phyloP scores from a whole-genome alignment of 2,888 invertebrate genomes.

The Apamea crenata region DNA sequence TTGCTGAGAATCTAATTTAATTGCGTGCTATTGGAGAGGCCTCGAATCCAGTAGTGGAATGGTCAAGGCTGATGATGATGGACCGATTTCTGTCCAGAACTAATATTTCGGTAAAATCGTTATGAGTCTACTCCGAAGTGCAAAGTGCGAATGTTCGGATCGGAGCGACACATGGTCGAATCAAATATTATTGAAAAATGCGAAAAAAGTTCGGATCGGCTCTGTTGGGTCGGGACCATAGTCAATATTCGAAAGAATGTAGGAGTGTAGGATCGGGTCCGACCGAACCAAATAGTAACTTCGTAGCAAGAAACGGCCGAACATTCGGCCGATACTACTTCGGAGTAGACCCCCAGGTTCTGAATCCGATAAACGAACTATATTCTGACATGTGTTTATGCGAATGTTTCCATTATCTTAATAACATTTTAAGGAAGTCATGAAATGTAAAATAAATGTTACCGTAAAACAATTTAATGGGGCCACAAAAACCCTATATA shows the following conservation, averaged over 20 bases:
- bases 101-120: neutral
- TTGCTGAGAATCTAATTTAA: neutral
- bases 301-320: too few relatives aligned
- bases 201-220: too few relatives aligned
- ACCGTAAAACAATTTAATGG: slow-evolving; percentile 29
- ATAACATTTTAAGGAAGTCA: slow-evolving; percentile 15
- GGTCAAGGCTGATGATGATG: neutral
- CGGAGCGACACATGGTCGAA: too few relatives aligned
- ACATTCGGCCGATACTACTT: too few relatives aligned
- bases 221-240: too few relatives aligned
- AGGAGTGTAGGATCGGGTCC: too few relatives aligned
- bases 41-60: neutral
- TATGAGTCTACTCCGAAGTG: too few relatives aligned
- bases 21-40: neutral
- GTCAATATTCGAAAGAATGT: too few relatives aligned
- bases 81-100: neutral
- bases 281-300: too few relatives aligned
- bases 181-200: too few relatives aligned
- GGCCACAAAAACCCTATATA: slow-evolving; percentile 24
- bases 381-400: neutral
- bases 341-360: neutral
- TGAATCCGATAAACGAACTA: neutral
- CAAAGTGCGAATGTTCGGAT: too few relatives aligned
- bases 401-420: slow-evolving; percentile 1
- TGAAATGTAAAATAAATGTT: slow-evolving; percentile 29